Conservation (phyloP, 2,113 vertebrate genomes). For the Dipodomys ordii region DNA sequence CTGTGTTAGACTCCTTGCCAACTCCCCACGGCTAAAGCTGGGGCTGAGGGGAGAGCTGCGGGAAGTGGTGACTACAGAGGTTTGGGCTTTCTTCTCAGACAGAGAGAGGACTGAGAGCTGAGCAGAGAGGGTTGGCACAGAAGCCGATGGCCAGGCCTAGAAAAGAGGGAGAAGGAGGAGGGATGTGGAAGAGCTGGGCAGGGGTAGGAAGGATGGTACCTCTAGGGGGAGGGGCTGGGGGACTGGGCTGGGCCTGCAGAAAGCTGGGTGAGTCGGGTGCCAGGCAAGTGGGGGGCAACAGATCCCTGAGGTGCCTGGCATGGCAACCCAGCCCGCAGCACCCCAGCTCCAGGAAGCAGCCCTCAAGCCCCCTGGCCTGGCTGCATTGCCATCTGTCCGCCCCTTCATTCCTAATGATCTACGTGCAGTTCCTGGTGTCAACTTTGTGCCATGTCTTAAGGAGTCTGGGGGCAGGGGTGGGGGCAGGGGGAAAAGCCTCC, state of each 20-base stretch:
- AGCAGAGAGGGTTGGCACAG: neutral
- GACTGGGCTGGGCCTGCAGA: neutral
- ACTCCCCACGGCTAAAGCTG: neutral
- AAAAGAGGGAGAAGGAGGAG: neutral
- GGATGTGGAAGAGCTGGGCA: neutral
- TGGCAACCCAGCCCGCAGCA: neutral
- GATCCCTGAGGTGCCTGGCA: neutral
- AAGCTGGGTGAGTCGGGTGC: neutral
- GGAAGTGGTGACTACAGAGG: neutral
- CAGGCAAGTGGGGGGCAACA: neutral
- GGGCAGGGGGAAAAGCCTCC: no score
- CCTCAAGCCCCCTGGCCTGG: neutral
- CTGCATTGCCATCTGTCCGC: neutral
- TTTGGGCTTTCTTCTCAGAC: neutral
- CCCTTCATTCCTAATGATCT: neutral
- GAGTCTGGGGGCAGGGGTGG: neutral
- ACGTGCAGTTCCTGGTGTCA: neutral
- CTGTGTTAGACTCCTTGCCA: neutral
- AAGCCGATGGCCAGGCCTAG: neutral
- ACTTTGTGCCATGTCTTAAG: neutral
- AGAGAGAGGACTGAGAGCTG: rapidly evolving
- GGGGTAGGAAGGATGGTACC: neutral
- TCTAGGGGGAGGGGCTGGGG: no score
- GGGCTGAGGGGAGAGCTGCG: neutral
- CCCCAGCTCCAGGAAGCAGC: neutral